Conservation (phyloP, 2,797 vertebrate genomes). For the Acanthurus tractus region DNA sequence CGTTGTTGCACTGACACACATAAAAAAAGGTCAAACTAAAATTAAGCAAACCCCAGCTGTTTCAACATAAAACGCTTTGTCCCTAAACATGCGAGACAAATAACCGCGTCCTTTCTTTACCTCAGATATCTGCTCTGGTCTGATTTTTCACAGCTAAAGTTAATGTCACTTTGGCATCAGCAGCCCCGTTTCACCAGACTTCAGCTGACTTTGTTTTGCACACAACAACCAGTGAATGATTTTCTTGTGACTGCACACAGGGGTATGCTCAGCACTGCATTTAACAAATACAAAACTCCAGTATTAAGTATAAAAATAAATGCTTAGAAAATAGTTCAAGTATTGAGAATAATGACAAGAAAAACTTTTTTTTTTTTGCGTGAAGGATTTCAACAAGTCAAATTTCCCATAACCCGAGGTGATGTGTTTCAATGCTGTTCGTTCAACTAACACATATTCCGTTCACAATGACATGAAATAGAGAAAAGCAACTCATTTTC, state of each 20-base stretch:
- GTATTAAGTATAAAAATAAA: neutral
- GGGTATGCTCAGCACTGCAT: neutral
- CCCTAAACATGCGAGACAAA: constrained; percentile 9
- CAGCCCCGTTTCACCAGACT: constrained; percentile 2
- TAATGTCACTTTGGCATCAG: neutral
- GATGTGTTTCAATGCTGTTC: neutral
- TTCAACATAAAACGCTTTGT: constrained; percentile 34
- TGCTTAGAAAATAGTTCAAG: neutral
- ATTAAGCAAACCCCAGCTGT: constrained; percentile 37
- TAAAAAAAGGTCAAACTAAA: constrained; percentile 24
- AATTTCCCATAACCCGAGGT: neutral
- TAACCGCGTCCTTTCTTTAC: neutral
- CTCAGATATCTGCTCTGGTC: neutral
- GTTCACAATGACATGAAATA: neutral
- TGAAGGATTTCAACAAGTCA: neutral
- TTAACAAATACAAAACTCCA: neutral
- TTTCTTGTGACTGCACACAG: constrained; percentile 15
- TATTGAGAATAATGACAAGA: too few species aligned
- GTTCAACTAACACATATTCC: neutral
- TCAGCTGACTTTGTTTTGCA: constrained; percentile 28
- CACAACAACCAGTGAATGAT: constrained; percentile 33
- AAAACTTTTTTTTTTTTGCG: too few species aligned
- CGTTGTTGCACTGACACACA: neutral
- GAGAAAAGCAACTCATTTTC: neutral
- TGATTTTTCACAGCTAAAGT: neutral